Conservation (phyloP, 2,888 invertebrate genomes). For the Emmelina monodactyla region DNA sequence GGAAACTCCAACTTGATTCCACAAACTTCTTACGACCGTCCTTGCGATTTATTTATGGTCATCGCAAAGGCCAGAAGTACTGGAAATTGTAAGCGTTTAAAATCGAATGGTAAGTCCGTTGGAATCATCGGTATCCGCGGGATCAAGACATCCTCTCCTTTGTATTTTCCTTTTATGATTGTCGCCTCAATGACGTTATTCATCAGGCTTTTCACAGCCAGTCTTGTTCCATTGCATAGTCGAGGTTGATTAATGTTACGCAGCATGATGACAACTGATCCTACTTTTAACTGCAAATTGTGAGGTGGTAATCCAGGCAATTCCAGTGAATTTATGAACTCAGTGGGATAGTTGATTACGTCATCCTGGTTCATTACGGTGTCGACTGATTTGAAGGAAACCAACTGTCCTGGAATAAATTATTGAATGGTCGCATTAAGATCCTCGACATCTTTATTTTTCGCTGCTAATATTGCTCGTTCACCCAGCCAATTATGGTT, state of each 20-base stretch:
- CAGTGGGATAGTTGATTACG: slow-evolving; percentile 13
- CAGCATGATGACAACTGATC: slow-evolving; percentile 11
- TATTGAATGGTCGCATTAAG: too few species aligned
- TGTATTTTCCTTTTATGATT: slow-evolving; percentile 14
- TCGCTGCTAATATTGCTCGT: slow-evolving; percentile 9
- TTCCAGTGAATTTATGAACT: slow-evolving; percentile 16
- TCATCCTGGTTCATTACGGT: slow-evolving; percentile 14
- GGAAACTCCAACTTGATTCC: slow-evolving; percentile 15
- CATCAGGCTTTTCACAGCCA: slow-evolving; percentile 16
- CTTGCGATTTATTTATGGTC: slow-evolving; percentile 19
- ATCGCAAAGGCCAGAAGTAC: slow-evolving; percentile 16
- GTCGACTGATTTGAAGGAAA: slow-evolving; percentile 8
- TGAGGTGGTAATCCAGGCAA: slow-evolving; percentile 17
- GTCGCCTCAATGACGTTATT: slow-evolving; percentile 15
- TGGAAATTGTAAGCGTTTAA: slow-evolving; percentile 18
- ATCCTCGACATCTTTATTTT: neutral
- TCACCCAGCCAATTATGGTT: slow-evolving; percentile 10
- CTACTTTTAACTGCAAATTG: slow-evolving; percentile 14
- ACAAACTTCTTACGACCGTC: slow-evolving; percentile 12
- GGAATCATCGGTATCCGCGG: slow-evolving; percentile 18
- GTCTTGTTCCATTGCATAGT: slow-evolving; percentile 19
- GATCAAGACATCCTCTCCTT: slow-evolving; percentile 12
- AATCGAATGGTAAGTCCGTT: slow-evolving; percentile 14
- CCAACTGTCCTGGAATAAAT: slow-evolving; percentile 15
- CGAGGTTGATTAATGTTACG: slow-evolving; percentile 18